A percentile compares a stretch with the other conserved stretches of the same genome.
Evolutionary conservation across 30 jellyfish, hydroid and myxozoan genomes (phyloP).

Genomic region (Pseudorhiza aurosa): DNA sequence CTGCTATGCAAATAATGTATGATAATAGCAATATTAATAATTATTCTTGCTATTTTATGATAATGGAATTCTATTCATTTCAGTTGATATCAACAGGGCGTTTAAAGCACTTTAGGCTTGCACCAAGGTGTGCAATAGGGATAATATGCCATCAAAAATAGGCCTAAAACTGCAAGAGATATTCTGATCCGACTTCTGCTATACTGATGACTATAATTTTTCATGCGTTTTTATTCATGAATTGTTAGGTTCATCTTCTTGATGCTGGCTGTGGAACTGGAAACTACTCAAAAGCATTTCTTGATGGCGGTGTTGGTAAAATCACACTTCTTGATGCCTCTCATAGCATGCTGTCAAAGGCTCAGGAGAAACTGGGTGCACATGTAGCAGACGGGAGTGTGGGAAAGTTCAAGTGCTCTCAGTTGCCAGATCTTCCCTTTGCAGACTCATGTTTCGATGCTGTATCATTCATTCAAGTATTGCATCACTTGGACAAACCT

Average conservation of each 20-base stretch:
- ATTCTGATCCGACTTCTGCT: neutral
- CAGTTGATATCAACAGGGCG: too few species aligned
- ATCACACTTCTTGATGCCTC: constrained; percentile 84
- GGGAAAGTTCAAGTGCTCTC: constrained; percentile 24
- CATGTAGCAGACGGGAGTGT: constrained; percentile 5
- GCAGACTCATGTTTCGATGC: constrained; percentile 81
- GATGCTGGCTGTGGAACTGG: constrained; percentile 99
- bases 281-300: constrained; percentile 72
- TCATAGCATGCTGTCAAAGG: constrained; percentile 66
- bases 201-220: neutral
- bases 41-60: too few species aligned
- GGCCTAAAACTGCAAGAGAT: neutral
- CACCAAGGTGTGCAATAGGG: neutral
- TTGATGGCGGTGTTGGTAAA: constrained; percentile 76
- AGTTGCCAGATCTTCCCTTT: constrained; percentile 76
- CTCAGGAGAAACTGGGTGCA: constrained; percentile 55
- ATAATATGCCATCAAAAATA: neutral
- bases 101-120: too few species aligned
- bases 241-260: constrained; percentile 68
- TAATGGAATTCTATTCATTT: too few species aligned
- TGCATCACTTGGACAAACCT: constrained; percentile 86
- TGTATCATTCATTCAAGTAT: constrained; percentile 75
- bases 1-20: too few species aligned
- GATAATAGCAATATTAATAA: too few species aligned
- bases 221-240: neutral